Base-by-base conservation (phyloP, 2,888 invertebrate genomes). In the Lasioglossum malachurum region DNA sequence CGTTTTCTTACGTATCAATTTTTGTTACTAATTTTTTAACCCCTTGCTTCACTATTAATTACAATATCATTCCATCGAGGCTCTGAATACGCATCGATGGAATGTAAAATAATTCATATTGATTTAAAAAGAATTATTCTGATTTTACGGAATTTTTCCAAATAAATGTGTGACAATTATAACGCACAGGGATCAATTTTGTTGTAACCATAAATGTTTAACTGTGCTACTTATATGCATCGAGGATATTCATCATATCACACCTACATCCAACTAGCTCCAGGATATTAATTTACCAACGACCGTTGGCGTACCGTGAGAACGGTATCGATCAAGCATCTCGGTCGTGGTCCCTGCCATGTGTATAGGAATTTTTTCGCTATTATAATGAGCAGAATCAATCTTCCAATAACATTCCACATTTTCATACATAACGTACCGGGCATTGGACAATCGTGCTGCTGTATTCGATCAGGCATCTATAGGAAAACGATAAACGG, bases 141-240 rank as follows among this genome's bases (percentile, higher is more conserved):
- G 27, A 27, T 27, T 60, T 27, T 27, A 27, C 12, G 27, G n/a
- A n/a, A 27, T 27, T 12, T 12, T 60, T 12, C n/a, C 4, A 27
- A 53, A 12, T 60, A 12, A 12, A 4, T 27, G 60, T 27, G n/a
- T 27, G 27, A 27, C 16, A 46, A 27, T 60, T 60, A 27, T 27
- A 27, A n/a, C 8, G 8, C 7, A 10, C 35, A 2, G 35, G 7
- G 1, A 67, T 35, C 1, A 67, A 67, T 35, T 67, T 67, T 19
- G 35, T 67, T 67, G 3, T 35, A 31, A 35, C 35, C 19, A 67
- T 35, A 31, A 16, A 35, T 35, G 67, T 67, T 35, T 16, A 35
- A 67, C 19, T 35, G 67, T 60, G 67, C 31, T 67, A 67, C 67
- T 67, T 67, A 19, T 67, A 67, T 67, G 67, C 67, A 31, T 67